Evolutionary conservation across 2,113 vertebrate species (phyloP), one percentile per base, ranked within the genome.

Genomic region (Gnathonemus echidnorhynchus): DNA sequence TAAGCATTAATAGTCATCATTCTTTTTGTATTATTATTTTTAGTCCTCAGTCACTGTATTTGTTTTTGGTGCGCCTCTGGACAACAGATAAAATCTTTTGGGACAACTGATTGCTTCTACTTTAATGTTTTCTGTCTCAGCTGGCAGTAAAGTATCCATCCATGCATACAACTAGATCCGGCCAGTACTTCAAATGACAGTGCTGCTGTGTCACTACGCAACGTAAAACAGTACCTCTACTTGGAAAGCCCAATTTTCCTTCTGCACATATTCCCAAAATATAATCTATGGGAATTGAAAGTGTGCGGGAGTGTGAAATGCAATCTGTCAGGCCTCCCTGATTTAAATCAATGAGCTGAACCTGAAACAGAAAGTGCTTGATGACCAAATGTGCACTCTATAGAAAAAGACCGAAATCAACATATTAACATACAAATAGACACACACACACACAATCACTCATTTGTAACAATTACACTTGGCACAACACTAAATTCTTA

Each of bases 361-460:
- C 62, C 62, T 31, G 62, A 66, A 66, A 66, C 62, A 66, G n/a
- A 27, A 27, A 27, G n/a, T 66, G n/a, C n/a, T 31, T 11, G 3
- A 66, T 66, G n/a, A 66, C 62, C 62, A 66, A 90, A 91, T 88
- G 85, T 53, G 86, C 77, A 83, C 90, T 27, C 62, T 31, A 66
- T 13, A 27, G 62, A 27, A 31, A 66, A 66, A 66, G n/a, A 66
- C n/a, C 10, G n/a, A 66, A 66, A 27, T 4, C n/a, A 66, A 66
- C 62, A 27, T 66, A 31, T 66, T 66, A 66, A 66, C 58, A 27
- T 66, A 58, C 19, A 58, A n/a, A 24, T 7, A 58, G 56, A 58
- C 24, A 62, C 8, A n/a, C 21, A 62, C 58, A 62, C 58, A n/a
- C 58, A 27, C 24, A 66, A 11, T 10, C 24, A 62, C 58, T 62